A percentile compares a stretch with the other conserved stretches of the same genome.
These are phyloP conservation scores for Metellina segmentata DNA, from an alignment of 2,888 invertebrate species.

Conservation along the genomic window DNA sequence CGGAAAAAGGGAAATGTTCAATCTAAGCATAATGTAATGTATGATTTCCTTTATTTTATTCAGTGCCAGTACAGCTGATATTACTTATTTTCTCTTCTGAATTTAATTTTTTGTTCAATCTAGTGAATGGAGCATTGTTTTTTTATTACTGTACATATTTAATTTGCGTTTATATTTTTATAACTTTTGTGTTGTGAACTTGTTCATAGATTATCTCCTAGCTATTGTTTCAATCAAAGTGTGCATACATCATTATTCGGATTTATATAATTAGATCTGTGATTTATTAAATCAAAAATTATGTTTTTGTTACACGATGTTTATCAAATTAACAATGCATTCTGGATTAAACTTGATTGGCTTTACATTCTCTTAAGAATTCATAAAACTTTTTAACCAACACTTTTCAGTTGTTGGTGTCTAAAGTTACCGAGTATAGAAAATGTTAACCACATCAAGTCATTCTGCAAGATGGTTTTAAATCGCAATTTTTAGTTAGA, in stretches of 20 bases:
- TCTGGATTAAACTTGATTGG: no score
- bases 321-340: not conserved
- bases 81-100: no score
- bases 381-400: no score
- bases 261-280: not conserved
- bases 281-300: not conserved
- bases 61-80: no score
- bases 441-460: no score
- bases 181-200: not conserved
- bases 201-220: not conserved
- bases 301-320: not conserved
- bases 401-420: no score
- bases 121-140: not conserved
- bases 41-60: no score
- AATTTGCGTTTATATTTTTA: not conserved
- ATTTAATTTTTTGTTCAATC: not conserved
- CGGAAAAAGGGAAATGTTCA: no score
- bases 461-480: no score
- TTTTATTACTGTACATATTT: not conserved
- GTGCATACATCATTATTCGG: not conserved
- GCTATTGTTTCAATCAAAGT: not conserved
- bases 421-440: no score
- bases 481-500: conserved; percentile 32
- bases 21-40: no score
- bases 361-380: no score